Evolutionary conservation across 2,797 vertebrate species (phyloP).

Genomic region (Betta splendens): DNA sequence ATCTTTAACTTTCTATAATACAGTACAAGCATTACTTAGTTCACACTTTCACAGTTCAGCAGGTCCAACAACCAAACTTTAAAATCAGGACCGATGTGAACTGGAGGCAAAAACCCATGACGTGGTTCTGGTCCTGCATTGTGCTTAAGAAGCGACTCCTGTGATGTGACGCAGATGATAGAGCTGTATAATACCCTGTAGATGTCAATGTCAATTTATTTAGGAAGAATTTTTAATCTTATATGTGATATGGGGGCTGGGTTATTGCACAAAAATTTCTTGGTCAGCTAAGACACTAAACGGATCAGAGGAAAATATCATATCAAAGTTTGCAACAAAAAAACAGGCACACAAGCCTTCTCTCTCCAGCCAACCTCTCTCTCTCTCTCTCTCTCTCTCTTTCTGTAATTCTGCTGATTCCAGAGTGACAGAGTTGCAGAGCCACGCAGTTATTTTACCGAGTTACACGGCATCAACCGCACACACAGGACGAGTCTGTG

Average conservation of each 20-base stretch:
- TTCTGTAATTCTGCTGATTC: constrained; percentile 71
- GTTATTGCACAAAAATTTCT: constrained; percentile 69
- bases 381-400: constrained; percentile 26
- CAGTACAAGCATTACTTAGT: background rate
- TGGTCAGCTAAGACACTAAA: constrained; percentile 75
- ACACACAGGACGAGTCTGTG: constrained; percentile 34
- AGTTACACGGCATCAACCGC: constrained; percentile 57
- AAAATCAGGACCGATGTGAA: background rate
- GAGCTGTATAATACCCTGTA: constrained; percentile 43
- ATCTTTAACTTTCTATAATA: background rate
- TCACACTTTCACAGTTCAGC: background rate
- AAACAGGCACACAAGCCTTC: constrained; percentile 31
- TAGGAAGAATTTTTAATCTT: constrained; percentile 57
- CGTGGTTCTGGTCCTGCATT: constrained; percentile 10
- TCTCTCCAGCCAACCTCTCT: constrained; percentile 42
- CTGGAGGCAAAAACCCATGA: background rate
- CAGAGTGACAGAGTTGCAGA: constrained; percentile 69
- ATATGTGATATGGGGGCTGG: constrained; percentile 35
- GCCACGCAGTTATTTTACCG: constrained; percentile 72
- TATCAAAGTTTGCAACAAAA: constrained; percentile 58
- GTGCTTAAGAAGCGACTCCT: constrained; percentile 40
- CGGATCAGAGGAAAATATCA: constrained; percentile 69
- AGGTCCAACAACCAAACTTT: background rate
- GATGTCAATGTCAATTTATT: constrained; percentile 66
- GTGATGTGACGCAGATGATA: constrained; percentile 33